Evolutionary conservation across 2,113 vertebrate genomes (phyloP).

Genomic region (Tenrec ecaudatus): DNA sequence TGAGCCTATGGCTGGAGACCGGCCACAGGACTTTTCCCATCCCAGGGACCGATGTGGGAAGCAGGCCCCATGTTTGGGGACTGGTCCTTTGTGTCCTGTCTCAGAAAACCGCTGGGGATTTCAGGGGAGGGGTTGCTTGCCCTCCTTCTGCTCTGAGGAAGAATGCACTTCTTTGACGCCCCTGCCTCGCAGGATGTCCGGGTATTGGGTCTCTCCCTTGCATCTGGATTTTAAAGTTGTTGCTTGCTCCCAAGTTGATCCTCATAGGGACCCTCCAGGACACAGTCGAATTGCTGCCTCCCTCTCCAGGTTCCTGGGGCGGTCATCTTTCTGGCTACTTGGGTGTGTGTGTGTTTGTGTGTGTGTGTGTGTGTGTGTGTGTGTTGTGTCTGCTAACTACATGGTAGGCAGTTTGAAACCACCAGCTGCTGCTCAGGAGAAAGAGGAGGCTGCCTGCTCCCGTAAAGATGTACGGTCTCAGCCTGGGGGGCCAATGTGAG

Average conservation of each 20-base stretch:
- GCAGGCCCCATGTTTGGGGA: neutral
- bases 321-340: neutral
- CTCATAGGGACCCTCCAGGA: neutral
- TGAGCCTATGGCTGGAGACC: constrained; percentile 41
- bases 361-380: too few species aligned
- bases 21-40: neutral
- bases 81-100: neutral
- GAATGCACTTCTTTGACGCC: neutral
- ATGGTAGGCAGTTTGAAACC: too few species aligned
- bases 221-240: constrained; percentile 9
- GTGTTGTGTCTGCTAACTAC: too few species aligned
- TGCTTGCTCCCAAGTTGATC: neutral
- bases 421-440: too few species aligned
- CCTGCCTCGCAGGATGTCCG: neutral
- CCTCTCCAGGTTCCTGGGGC: neutral
- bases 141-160: neutral
- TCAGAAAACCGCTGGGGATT: neutral
- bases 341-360: too few species aligned
- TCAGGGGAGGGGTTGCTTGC: neutral
- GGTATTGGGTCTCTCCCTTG: neutral
- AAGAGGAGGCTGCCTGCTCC: too few species aligned
- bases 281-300: neutral
- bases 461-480: too few species aligned
- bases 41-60: neutral
- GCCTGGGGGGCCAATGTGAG: too few species aligned